Evolutionary conservation across 1,140 invertebrate species (phyloP), one percentile per base, ranked within the genome.

Genomic region (Drosophila insularis): DNA sequence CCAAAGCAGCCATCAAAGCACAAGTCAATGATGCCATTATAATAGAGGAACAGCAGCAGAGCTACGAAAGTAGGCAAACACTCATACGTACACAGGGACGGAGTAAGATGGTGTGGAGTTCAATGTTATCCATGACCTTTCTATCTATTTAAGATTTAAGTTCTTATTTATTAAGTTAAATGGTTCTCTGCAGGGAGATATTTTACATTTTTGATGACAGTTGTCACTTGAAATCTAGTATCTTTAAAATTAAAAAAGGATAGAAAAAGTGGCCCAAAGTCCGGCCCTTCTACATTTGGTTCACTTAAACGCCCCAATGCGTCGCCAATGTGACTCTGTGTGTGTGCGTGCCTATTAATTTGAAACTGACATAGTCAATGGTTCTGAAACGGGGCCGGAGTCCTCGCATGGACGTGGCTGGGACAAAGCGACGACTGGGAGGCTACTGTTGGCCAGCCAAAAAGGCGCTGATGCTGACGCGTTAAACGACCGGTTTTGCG

Each of bases 11-110:
- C 79, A 81, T 87, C 63, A 69, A 76, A 81, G 79, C 84, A 84
- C 53, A 80, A 80, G 80, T 84, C 84, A 87, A 78, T 89, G 84
- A 74, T 82, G 84, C 84, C 77, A 84, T 89, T 87, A 87, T 74
- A 80, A 89, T 78, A 71, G 71, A 80, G 58, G 46, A 82, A 35
- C 46, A 66, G 40, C 14, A 66, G 19, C 55, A 13, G 43, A 13
- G 39, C 64, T 50, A 69, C 67, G 37, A 77, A 76, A 68, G 81
- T 79, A 77, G 78, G 68, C 62, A 64, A 79, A 58, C 70, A 64
- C 32, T 50, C 53, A 70, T 63, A 55, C 63, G 55, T n/a, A 55
- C 31, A 61, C 81, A 72, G 43, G 43, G 43, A 10, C 7, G 43
- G 43, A 50, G 4, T 50, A 50, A 50, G 43, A 50, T 50, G 19